These are phyloP conservation scores for Lithobates sylvaticus DNA, from an alignment of 2,797 vertebrate genomes.

Conservation along the genomic window DNA sequence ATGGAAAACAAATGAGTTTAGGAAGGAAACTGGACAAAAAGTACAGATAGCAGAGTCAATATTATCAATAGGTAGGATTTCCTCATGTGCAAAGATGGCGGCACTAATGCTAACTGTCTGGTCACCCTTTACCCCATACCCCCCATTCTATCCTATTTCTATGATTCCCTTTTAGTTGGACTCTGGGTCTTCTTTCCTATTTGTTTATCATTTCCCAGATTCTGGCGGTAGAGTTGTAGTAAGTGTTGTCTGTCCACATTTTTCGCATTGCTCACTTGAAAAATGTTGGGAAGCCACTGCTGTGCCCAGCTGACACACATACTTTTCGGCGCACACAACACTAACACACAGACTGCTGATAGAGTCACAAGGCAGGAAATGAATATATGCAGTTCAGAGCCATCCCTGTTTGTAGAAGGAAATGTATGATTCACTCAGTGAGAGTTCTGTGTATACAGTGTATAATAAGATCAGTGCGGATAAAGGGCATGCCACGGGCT, in stretches of 20 bases:
- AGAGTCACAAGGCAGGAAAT: conserved; percentile 53
- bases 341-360: conserved; percentile 28
- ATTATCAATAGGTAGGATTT: neutral
- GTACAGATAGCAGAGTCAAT: neutral
- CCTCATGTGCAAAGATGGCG: neutral
- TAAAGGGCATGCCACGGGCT: neutral
- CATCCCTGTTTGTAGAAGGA: conserved; percentile 33
- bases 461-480: neutral
- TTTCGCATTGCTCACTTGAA: neutral
- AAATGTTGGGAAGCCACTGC: neutral
- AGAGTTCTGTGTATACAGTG: conserved; percentile 1
- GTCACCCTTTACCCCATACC: no score
- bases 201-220: neutral
- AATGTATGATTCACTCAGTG: conserved; percentile 22
- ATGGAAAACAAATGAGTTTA: neutral
- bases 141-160: neutral
- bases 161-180: neutral
- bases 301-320: conserved; percentile 5
- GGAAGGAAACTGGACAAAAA: neutral
- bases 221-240: neutral
- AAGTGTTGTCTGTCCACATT: neutral
- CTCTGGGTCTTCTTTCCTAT: neutral
- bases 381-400: conserved; percentile 26
- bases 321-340: neutral
- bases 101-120: no score